These are phyloP conservation scores for Panurus biarmicus DNA, from an alignment of 2,113 vertebrate species.

Conservation along the genomic window DNA sequence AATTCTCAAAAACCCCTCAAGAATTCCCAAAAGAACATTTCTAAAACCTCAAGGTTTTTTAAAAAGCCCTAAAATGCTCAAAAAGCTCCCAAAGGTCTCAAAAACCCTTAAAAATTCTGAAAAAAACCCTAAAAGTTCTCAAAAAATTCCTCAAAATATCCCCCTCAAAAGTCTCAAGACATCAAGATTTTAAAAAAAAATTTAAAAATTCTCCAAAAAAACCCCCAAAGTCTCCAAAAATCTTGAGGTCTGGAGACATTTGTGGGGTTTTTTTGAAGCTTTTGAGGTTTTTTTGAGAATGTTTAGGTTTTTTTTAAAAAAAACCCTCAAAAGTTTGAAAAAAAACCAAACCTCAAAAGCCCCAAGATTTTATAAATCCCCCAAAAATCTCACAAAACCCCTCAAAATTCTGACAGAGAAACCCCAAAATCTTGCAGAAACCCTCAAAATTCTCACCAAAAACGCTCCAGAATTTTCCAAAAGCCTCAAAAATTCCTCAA, in stretches of 20 bases:
- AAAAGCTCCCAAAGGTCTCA: rapidly evolving
- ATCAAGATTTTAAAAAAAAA: background rate
- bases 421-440: background rate
- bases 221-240: too few species aligned
- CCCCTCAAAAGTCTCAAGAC: background rate
- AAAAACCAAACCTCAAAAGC: too few species aligned
- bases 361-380: too few species aligned
- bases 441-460: background rate
- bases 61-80: background rate
- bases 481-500: background rate
- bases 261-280: too few species aligned
- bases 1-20: background rate
- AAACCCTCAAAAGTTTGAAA: background rate
- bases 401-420: background rate
- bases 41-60: background rate
- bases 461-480: background rate
- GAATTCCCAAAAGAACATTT: too few species aligned
- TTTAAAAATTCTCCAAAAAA: background rate
- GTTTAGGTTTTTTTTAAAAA: too few species aligned
- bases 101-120: background rate
- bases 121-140: background rate
- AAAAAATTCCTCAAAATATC: background rate
- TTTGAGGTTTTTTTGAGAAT: too few species aligned
- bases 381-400: too few species aligned
- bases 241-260: too few species aligned